These are phyloP conservation scores for Adineta ricciae DNA, from an alignment of 2,888 invertebrate species.

Conservation along the genomic window DNA sequence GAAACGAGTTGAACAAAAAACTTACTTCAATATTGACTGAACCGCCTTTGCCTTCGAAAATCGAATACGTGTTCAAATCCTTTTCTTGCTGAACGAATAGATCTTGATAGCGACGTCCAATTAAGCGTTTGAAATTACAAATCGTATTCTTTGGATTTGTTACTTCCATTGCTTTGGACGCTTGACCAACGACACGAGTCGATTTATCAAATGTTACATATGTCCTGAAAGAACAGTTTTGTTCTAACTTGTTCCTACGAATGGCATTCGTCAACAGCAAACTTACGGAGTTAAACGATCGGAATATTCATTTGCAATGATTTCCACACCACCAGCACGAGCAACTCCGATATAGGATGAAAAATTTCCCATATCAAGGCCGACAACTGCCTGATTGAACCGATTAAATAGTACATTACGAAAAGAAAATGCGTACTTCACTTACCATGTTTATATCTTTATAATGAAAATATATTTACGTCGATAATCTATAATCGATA, in stretches of 20 bases:
- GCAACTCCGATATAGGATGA: slow-evolving; percentile 95
- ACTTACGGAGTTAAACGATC: slow-evolving; percentile 96
- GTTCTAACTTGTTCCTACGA: background rate
- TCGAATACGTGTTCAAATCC: slow-evolving; percentile 66
- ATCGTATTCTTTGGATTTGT: slow-evolving; percentile 95
- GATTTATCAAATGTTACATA: slow-evolving; percentile 87
- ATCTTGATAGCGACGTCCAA: slow-evolving; percentile 81
- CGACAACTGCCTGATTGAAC: slow-evolving; percentile 57
- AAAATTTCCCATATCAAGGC: slow-evolving; percentile 95
- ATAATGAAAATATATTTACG: background rate
- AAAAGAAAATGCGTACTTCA: background rate
- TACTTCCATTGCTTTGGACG: slow-evolving; percentile 88
- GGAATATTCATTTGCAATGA: slow-evolving; percentile 97
- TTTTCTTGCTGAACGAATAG: slow-evolving; percentile 71
- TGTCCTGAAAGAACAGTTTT: slow-evolving; percentile 60
- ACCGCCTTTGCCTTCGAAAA: slow-evolving; percentile 66
- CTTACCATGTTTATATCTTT: background rate
- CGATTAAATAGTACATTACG: background rate
- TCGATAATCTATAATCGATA: background rate
- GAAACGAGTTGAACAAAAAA: no score
- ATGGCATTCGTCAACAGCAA: background rate
- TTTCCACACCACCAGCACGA: slow-evolving; percentile 96
- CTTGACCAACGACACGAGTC: slow-evolving; percentile 82
- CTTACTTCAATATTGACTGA: slow-evolving; percentile 73
- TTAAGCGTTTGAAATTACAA: slow-evolving; percentile 76